phyloP scores from a whole-genome alignment of 2,797 vertebrate species.

The Onychomys torridus region DNA sequence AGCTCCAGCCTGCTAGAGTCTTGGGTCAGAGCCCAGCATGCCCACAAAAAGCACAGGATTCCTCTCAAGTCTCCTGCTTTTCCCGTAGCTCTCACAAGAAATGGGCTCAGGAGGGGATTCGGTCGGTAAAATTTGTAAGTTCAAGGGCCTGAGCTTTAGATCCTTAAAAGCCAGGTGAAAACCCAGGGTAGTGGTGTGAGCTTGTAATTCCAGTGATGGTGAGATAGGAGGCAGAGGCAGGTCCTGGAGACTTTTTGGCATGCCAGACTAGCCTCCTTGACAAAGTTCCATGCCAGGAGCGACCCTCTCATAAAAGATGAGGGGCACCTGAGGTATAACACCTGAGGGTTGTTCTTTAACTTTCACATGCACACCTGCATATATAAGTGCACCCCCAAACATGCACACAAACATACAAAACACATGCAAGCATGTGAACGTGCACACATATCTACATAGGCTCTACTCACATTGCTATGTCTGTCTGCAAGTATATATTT shows the following conservation, averaged over 20 bases:
- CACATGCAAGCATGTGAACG: background rate
- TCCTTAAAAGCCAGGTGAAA: background rate
- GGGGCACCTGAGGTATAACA: too few relatives aligned
- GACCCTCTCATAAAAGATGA: background rate
- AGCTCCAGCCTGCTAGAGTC: background rate
- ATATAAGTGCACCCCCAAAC: background rate
- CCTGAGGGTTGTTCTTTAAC: background rate
- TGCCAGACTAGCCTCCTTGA: background rate
- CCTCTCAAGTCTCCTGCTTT: slow-evolving; percentile 3
- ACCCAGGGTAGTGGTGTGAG: background rate
- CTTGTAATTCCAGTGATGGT: background rate
- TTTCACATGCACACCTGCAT: background rate
- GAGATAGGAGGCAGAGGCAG: background rate
- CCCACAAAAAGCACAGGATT: background rate
- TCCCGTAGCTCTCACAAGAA: background rate
- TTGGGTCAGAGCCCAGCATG: background rate
- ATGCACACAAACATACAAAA: background rate
- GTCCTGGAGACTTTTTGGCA: background rate
- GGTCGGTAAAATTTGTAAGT: background rate
- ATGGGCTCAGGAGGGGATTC: background rate
- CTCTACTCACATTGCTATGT: background rate
- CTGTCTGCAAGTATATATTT: slow-evolving; percentile 49
- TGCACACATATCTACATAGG: background rate
- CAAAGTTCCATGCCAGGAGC: background rate
- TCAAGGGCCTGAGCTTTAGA: background rate